phyloP scores from a whole-genome alignment of 92 coral and sea anemone species.

The Siderastrea siderea region DNA sequence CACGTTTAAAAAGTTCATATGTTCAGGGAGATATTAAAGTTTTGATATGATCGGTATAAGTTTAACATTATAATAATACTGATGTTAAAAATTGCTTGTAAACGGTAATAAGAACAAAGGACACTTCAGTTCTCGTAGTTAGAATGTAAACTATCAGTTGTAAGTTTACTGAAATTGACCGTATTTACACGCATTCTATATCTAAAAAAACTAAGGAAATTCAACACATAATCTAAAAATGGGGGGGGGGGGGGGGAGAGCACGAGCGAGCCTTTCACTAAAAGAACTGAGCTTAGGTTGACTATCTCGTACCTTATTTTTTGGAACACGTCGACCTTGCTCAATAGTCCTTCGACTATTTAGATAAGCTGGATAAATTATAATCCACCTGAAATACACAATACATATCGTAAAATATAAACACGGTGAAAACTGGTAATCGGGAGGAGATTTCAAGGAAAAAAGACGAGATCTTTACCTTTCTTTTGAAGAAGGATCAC shows the following conservation, averaged over 20 bases:
- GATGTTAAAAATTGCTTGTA: too few species aligned
- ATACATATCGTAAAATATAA: neutral
- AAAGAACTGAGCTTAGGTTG: neutral
- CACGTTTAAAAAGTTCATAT: too few species aligned
- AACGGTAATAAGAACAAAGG: too few species aligned
- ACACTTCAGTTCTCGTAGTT: too few species aligned
- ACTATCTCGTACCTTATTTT: constrained; percentile 72
- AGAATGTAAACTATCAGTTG: too few species aligned
- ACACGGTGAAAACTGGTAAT: neutral
- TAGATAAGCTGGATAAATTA: constrained; percentile 95
- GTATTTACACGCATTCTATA: neutral
- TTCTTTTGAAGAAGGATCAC: constrained; percentile 89
- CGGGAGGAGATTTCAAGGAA: neutral
- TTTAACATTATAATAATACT: too few species aligned
- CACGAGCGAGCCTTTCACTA: neutral
- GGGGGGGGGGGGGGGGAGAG: neutral
- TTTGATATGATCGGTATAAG: too few species aligned
- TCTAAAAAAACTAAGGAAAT: too few species aligned
- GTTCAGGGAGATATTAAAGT: too few species aligned
- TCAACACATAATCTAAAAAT: too few species aligned
- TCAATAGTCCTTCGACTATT: constrained; percentile 89
- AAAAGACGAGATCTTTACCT: constrained; percentile 64
- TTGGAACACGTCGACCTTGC: constrained; percentile 97
- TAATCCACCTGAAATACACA: constrained; percentile 78
- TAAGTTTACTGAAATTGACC: too few species aligned